Evolutionary conservation across 2,797 vertebrate genomes (phyloP).

Genomic region (Dendrocincla tyrannina): DNA sequence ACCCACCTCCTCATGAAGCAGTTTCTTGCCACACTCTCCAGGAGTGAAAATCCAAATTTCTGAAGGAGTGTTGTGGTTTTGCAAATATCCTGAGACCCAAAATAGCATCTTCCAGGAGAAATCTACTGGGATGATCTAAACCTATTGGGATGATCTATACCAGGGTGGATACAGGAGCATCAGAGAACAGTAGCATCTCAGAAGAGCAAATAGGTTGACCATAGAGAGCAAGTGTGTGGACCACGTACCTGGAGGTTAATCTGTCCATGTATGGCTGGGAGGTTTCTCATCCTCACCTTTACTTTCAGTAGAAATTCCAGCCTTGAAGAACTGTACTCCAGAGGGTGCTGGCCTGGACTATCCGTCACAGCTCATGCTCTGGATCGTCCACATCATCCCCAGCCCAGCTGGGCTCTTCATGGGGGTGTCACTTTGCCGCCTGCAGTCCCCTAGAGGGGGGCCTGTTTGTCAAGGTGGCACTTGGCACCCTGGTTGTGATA

Average conservation of each 20-base stretch:
- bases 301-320: neutral
- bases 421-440: neutral
- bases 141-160: neutral
- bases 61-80: accelerated
- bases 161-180: neutral
- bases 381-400: neutral
- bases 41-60: neutral
- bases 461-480: neutral
- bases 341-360: accelerated
- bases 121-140: neutral
- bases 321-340: neutral
- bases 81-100: neutral
- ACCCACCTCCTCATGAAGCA: accelerated
- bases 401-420: accelerated
- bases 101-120: neutral
- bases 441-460: accelerated
- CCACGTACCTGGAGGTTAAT: neutral
- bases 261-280: neutral
- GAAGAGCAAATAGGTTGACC: neutral
- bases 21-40: accelerated
- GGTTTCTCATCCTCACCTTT: neutral
- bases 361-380: too few relatives aligned
- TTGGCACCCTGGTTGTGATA: neutral
- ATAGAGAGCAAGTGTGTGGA: neutral
- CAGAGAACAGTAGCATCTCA: neutral